Percentiles rank a stretch among this genome's conserved stretches.
phyloP scores from a whole-genome alignment of 2,113 vertebrate species.

The Lepus europaeus region DNA sequence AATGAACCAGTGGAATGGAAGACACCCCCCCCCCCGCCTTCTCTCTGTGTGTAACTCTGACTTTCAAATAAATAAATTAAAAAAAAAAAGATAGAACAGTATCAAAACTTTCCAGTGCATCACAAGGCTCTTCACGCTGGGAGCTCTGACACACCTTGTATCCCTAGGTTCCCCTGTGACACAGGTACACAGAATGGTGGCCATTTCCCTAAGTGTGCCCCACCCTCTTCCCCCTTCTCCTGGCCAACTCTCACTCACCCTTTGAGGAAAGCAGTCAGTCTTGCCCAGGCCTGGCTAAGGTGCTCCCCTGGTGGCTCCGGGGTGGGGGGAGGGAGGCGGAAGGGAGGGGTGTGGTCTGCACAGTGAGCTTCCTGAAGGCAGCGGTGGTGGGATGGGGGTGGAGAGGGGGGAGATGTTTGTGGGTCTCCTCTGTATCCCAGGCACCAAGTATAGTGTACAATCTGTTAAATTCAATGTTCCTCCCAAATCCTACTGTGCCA shows the following conservation, averaged over 20 bases:
- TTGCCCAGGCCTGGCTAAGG: no score
- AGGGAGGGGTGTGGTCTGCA: neutral
- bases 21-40: no score
- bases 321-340: no score
- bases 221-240: neutral
- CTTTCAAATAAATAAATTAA: no score
- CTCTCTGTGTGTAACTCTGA: no score
- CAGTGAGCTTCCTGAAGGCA: neutral
- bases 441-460: accelerated
- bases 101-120: neutral
- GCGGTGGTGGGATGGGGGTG: no score
- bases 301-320: neutral
- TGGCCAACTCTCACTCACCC: no score
- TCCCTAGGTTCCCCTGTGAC: neutral
- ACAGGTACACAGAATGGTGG: neutral
- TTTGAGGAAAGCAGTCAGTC: neutral
- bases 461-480: neutral
- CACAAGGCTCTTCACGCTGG: accelerated
- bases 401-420: no score
- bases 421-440: neutral
- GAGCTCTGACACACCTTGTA: accelerated
- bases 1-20: no score
- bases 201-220: neutral
- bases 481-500: neutral
- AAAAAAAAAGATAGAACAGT: neutral